These are phyloP conservation scores for Schizothorax lantsangensis DNA, from an alignment of 2,797 vertebrate genomes.

Conservation along the genomic window DNA sequence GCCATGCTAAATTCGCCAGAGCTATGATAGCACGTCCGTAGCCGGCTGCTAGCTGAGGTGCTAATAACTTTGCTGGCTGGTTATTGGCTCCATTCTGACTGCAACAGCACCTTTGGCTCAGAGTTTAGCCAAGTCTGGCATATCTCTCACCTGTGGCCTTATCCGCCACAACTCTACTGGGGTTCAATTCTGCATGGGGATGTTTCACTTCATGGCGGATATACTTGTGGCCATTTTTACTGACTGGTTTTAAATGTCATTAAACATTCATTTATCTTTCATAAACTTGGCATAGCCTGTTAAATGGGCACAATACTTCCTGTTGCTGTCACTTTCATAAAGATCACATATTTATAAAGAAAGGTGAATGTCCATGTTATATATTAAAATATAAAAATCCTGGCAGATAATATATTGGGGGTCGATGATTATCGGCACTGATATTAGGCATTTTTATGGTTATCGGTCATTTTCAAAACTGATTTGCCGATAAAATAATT, in stretches of 20 bases:
- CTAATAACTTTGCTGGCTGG: constrained; percentile 26
- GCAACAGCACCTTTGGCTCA: neutral
- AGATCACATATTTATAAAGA: neutral
- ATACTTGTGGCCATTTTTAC: neutral
- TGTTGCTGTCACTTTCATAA: neutral
- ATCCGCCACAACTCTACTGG: neutral
- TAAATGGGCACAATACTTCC: neutral
- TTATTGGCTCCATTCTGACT: constrained; percentile 32
- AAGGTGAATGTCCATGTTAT: neutral
- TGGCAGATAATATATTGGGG: neutral
- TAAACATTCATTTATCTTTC: neutral
- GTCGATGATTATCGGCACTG: too few species aligned
- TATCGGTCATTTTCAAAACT: too few species aligned
- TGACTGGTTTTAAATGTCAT: neutral
- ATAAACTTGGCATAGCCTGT: neutral
- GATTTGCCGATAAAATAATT: too few species aligned
- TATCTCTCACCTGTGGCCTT: constrained; percentile 25
- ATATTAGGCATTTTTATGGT: too few species aligned
- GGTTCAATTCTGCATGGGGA: neutral
- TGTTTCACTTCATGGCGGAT: neutral
- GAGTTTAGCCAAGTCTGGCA: constrained; percentile 15
- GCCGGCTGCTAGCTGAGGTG: constrained; percentile 35
- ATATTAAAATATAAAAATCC: neutral
- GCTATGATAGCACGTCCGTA: constrained; percentile 24
- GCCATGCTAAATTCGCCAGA: constrained; percentile 27